These are phyloP conservation scores for Leptodactylus fallax DNA, from an alignment of 2,797 vertebrate species.

Conservation along the genomic window DNA sequence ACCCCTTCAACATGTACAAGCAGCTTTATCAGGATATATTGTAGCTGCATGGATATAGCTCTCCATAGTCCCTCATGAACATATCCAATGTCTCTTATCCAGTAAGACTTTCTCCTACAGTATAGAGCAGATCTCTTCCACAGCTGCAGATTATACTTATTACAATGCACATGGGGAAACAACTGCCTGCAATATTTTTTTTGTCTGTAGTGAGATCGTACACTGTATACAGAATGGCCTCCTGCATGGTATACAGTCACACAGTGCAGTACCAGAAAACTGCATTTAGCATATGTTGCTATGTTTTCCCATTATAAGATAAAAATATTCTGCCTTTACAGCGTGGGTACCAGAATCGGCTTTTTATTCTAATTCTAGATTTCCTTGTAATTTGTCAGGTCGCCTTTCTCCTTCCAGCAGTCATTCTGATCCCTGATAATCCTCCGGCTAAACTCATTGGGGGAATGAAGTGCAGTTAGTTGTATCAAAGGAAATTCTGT, in stretches of 20 bases:
- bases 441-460: slow-evolving; percentile 46
- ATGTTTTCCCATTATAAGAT: not conserved
- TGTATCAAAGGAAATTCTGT: slow-evolving; percentile 45
- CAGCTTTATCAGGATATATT: too few relatives aligned
- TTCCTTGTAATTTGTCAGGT: slow-evolving; percentile 13
- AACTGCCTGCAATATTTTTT: not conserved
- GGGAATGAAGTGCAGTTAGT: slow-evolving; percentile 37
- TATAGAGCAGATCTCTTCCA: too few relatives aligned
- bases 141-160: not conserved
- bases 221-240: not conserved
- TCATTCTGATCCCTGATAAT: slow-evolving; percentile 42
- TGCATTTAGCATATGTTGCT: not conserved
- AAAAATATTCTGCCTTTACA: not conserved
- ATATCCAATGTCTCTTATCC: too few relatives aligned
- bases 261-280: not conserved
- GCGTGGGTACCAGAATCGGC: not conserved
- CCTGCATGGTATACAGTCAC: not conserved
- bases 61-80: too few relatives aligned
- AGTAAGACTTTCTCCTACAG: too few relatives aligned
- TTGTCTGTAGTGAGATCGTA: not conserved
- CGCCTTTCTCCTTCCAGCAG: slow-evolving; percentile 23
- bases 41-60: too few relatives aligned
- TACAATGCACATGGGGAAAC: not conserved
- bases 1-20: too few relatives aligned
- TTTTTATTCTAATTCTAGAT: slow-evolving; percentile 35